Percentiles rank a stretch among this genome's conserved stretches.
Conservation (phyloP, 2,113 vertebrate species). For the Pseudopodoces humilis region DNA sequence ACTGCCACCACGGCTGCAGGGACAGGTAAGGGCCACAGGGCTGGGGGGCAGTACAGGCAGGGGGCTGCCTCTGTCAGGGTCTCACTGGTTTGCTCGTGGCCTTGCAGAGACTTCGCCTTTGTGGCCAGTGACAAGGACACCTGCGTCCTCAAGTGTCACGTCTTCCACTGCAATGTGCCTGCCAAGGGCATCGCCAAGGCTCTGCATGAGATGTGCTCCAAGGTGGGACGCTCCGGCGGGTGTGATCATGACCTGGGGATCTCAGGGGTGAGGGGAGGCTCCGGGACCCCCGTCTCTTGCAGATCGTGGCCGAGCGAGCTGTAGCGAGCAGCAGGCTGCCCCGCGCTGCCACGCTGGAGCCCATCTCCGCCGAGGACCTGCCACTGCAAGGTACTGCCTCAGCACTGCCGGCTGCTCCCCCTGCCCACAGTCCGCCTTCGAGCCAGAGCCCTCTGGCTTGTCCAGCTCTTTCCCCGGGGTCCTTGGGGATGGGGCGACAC, state of each 20-base stretch:
- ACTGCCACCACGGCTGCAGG: slow-evolving; percentile 60
- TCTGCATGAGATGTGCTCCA: slow-evolving; percentile 91
- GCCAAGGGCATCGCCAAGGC: slow-evolving; percentile 91
- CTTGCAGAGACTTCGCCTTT: slow-evolving; percentile 92
- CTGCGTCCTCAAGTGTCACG: slow-evolving; percentile 94
- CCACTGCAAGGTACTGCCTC: slow-evolving; percentile 82
- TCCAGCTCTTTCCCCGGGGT: no score
- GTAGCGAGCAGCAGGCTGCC: slow-evolving; percentile 66
- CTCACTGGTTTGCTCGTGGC: slow-evolving; percentile 16
- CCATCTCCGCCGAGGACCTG: slow-evolving; percentile 82
- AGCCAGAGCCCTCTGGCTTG: background rate
- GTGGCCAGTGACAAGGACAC: slow-evolving; percentile 95
- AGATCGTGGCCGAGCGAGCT: slow-evolving; percentile 86
- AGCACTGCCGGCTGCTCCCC: fast-evolving
- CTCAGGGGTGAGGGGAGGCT: background rate
- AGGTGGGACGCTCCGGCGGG: slow-evolving; percentile 72
- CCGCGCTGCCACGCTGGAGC: slow-evolving; percentile 76
- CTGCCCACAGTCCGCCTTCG: fast-evolving
- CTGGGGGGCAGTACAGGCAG: background rate
- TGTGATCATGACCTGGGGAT: fast-evolving
- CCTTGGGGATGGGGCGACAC: background rate
- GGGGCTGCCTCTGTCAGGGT: background rate
- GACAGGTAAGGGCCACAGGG: slow-evolving; percentile 69
- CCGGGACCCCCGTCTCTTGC: background rate
- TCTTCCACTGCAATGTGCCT: slow-evolving; percentile 91